Conservation (phyloP, 2,888 invertebrate species). For the Tanypteryx hageni region DNA sequence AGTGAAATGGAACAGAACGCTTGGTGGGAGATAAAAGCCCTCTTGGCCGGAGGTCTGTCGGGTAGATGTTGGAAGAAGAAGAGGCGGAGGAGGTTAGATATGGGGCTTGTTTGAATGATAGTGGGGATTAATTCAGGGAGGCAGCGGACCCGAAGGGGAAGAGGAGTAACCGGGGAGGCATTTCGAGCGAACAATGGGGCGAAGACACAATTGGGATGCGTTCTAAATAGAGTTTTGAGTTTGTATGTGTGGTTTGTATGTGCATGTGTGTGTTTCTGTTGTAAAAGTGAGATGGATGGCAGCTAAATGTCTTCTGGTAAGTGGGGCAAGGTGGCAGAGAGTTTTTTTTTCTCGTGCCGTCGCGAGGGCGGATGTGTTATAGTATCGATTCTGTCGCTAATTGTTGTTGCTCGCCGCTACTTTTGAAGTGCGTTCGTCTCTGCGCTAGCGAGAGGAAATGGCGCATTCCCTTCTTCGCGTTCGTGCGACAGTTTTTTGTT, state of each 20-base stretch:
- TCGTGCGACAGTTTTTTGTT: no score
- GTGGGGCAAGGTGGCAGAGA: background rate
- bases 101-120: slow-evolving; percentile 49
- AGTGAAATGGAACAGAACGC: slow-evolving; percentile 43
- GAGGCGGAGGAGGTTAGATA: slow-evolving; percentile 36
- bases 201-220: slow-evolving; percentile 31
- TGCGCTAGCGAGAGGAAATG: background rate
- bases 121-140: background rate
- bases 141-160: background rate
- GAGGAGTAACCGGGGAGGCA: background rate
- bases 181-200: slow-evolving; percentile 10
- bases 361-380: no score
- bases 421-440: background rate
- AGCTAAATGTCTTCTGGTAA: background rate
- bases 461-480: background rate
- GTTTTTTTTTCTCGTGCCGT: background rate
- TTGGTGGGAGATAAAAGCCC: slow-evolving; percentile 34
- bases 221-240: slow-evolving; percentile 7
- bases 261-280: background rate
- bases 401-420: background rate
- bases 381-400: no score
- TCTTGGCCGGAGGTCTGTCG: background rate
- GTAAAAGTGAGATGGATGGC: background rate
- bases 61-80: slow-evolving; percentile 1
- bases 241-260: background rate